Percentiles rank a stretch among this genome's conserved stretches.
Evolutionary conservation across 2,113 vertebrate species (phyloP).

Genomic region (Crotalus viridis): DNA sequence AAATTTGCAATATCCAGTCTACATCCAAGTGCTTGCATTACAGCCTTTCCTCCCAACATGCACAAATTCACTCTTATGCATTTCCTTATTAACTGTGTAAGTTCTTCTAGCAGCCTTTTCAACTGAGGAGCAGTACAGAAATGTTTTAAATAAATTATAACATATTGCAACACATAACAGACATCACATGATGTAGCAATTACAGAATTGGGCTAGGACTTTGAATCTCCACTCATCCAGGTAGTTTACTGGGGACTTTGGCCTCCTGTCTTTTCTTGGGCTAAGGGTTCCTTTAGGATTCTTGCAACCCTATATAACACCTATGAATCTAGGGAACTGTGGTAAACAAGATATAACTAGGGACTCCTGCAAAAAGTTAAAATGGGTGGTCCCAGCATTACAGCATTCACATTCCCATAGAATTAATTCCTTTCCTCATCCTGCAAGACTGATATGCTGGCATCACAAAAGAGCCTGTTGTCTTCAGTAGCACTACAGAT

Average conservation of each 20-base stretch:
- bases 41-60: neutral
- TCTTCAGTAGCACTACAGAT: neutral
- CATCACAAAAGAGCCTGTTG: neutral
- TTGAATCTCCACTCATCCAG: neutral
- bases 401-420: neutral
- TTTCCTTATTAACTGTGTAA: neutral
- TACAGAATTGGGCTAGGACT: neutral
- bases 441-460: neutral
- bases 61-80: neutral
- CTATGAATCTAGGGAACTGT: neutral
- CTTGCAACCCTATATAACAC: neutral
- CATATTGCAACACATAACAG: neutral
- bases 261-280: neutral
- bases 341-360: neutral
- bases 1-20: neutral
- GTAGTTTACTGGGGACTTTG: neutral
- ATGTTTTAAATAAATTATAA: neutral
- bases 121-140: neutral
- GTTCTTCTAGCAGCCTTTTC: neutral
- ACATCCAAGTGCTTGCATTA: neutral
- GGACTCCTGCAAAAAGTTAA: neutral
- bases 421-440: neutral
- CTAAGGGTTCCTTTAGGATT: neutral
- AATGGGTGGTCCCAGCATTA: neutral
- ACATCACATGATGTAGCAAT: neutral